Conservation (phyloP, 2,888 invertebrate species). For the Melanophora roralis region DNA sequence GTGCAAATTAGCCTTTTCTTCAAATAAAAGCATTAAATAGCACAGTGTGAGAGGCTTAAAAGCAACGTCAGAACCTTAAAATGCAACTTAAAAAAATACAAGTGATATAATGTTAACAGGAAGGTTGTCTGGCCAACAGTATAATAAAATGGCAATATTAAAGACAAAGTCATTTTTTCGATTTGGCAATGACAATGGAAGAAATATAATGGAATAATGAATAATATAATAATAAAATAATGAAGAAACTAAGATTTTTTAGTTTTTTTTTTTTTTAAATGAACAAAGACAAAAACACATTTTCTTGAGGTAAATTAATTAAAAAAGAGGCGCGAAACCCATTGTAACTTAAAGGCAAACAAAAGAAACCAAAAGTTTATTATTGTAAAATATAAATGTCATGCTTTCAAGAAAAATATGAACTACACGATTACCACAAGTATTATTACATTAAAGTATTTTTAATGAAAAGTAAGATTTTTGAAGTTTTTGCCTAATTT, state of each 20-base stretch:
- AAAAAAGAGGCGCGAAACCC: too few species aligned
- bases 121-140: slow-evolving; percentile 47
- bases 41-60: neutral
- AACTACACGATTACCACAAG: too few species aligned
- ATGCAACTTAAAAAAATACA: neutral
- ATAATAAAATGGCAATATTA: slow-evolving; percentile 4
- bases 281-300: neutral
- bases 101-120: slow-evolving; percentile 37
- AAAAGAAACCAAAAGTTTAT: slow-evolving; percentile 11
- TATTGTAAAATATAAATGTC: slow-evolving; percentile 40
- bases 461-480: slow-evolving; percentile 22
- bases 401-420: slow-evolving; percentile 42
- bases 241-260: neutral
- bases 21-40: neutral
- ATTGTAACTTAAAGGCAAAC: neutral
- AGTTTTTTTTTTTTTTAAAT: slow-evolving; percentile 5
- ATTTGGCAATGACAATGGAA: slow-evolving; percentile 56
- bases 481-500: too few species aligned
- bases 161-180: neutral
- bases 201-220: too few species aligned
- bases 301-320: slow-evolving; percentile 10
- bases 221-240: slow-evolving; percentile 35
- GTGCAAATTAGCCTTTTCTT: neutral
- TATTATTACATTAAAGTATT: slow-evolving; percentile 26
- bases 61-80: neutral